phyloP scores from a whole-genome alignment of 2,113 vertebrate species.

The Semicossyphus pulcher region DNA sequence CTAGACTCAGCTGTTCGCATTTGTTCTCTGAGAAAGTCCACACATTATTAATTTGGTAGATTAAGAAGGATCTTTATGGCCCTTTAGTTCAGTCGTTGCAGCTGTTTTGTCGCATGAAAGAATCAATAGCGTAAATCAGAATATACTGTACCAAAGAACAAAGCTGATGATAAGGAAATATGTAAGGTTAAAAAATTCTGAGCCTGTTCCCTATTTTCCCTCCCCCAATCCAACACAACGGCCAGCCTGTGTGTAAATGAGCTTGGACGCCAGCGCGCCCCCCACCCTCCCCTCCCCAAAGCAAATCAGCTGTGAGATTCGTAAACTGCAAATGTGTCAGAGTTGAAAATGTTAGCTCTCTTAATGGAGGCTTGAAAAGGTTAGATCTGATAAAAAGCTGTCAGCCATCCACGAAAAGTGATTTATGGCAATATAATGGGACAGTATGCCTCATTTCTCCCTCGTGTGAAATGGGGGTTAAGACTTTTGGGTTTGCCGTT shows the following conservation, averaged over 20 bases:
- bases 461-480: conserved; percentile 92
- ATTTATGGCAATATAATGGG: conserved; percentile 98
- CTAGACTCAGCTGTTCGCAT: conserved; percentile 2
- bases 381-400: conserved; percentile 99
- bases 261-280: conserved; percentile 80
- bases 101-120: conserved; percentile 3
- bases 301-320: conserved; percentile 98
- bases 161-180: conserved; percentile 46
- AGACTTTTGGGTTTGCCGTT: conserved; percentile 88
- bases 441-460: conserved; percentile 99
- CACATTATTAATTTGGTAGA: conserved; percentile 23
- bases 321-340: conserved; percentile 96
- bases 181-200: conserved; percentile 41
- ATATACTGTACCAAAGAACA: conserved; percentile 20
- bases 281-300: conserved; percentile 86
- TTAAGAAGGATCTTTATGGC: conserved; percentile 24
- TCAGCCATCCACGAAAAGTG: conserved; percentile 94
- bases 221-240: conserved; percentile 53
- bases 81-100: conserved; percentile 7
- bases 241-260: conserved; percentile 77
- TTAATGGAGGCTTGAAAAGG: conserved; percentile 99
- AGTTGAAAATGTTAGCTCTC: conserved; percentile 97
- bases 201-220: not conserved
- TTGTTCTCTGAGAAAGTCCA: conserved; percentile 1
- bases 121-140: conserved; percentile 44